Conservation (phyloP, 2,113 vertebrate species). For the Apaloderma vittatum region DNA sequence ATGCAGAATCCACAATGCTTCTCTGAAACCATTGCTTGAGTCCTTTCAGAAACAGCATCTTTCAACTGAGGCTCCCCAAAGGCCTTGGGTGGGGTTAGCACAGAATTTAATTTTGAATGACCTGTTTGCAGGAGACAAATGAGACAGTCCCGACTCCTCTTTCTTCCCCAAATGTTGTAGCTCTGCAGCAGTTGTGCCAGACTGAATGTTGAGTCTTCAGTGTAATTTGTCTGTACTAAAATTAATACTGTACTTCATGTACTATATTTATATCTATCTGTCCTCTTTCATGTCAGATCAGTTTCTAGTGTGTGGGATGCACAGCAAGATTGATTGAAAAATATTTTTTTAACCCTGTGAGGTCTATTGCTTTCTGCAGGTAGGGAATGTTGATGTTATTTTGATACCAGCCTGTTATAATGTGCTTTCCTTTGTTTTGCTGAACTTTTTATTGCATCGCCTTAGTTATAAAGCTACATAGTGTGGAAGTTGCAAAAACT, state of each 20-base stretch:
- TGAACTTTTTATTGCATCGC: neutral
- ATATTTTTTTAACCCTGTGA: constrained; percentile 17
- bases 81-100: neutral
- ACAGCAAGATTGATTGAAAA: constrained; percentile 9
- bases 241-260: constrained; percentile 53
- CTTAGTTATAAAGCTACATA: neutral
- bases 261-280: constrained; percentile 44
- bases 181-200: constrained; percentile 22
- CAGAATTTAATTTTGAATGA: neutral
- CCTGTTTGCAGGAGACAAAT: neutral
- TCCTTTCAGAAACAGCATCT: neutral
- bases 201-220: constrained; percentile 41
- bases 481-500: neutral
- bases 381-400: neutral
- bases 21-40: neutral
- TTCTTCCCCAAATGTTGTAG: neutral
- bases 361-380: neutral
- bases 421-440: neutral
- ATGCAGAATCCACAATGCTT: fast-evolving
- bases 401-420: neutral
- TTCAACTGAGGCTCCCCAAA: neutral
- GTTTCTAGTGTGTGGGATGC: constrained; percentile 34
- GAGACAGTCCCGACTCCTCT: neutral
- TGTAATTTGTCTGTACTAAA: constrained; percentile 49
- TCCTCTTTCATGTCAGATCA: constrained; percentile 44